phyloP scores from a whole-genome alignment of 1,140 invertebrate genomes.

The Drosophila oshimai region DNA sequence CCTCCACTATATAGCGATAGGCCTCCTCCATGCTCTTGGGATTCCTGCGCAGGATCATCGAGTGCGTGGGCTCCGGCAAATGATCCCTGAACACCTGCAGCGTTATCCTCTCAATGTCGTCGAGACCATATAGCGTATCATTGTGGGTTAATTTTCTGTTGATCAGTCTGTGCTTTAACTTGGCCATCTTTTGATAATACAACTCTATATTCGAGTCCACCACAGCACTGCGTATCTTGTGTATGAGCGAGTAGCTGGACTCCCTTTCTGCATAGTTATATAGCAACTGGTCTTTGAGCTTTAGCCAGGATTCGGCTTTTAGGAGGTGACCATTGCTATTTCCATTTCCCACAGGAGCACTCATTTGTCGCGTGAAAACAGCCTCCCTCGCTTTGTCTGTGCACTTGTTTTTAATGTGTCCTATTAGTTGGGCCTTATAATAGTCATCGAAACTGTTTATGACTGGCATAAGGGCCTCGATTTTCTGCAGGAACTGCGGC shows the following conservation, averaged over 20 bases:
- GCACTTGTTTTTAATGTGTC: constrained; percentile 69
- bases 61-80: constrained; percentile 65
- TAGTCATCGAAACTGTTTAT: constrained; percentile 68
- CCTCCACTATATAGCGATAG: constrained; percentile 70
- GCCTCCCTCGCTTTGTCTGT: constrained; percentile 64
- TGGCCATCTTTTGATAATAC: constrained; percentile 67
- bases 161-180: constrained; percentile 61
- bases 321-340: constrained; percentile 29
- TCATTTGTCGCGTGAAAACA: constrained; percentile 59
- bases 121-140: constrained; percentile 56
- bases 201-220: constrained; percentile 67
- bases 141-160: constrained; percentile 68
- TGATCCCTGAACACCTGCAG: constrained; percentile 66
- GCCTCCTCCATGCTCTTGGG: constrained; percentile 76
- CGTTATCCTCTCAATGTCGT: constrained; percentile 65
- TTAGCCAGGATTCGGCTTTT: constrained; percentile 63
- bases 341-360: constrained; percentile 46
- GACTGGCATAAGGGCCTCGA: constrained; percentile 58
- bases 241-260: constrained; percentile 63
- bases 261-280: constrained; percentile 63
- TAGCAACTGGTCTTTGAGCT: constrained; percentile 61
- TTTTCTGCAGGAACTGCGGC: constrained; percentile 64
- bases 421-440: constrained; percentile 62
- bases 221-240: constrained; percentile 60
- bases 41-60: constrained; percentile 65